Percentiles rank a stretch among this genome's conserved stretches.
These are phyloP conservation scores for Scarus forsteni DNA, from an alignment of 2,797 vertebrate genomes.

Conservation along the genomic window DNA sequence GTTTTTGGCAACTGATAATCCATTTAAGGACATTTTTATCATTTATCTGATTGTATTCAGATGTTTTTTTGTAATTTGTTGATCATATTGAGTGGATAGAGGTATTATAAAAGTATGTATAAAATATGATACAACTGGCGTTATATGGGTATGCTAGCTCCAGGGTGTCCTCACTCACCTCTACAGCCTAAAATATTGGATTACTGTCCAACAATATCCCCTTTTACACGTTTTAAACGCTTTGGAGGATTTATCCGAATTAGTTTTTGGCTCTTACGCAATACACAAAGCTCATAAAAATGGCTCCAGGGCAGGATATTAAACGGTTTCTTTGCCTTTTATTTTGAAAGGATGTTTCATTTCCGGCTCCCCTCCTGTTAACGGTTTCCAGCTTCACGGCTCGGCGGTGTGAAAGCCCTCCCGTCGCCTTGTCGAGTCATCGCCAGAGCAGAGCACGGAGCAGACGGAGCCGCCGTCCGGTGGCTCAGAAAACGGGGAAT, in stretches of 20 bases:
- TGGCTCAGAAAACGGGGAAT: slow-evolving; percentile 40
- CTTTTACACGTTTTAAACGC: not conserved
- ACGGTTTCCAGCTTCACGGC: slow-evolving; percentile 5
- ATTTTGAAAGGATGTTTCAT: slow-evolving; percentile 41
- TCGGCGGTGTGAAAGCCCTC: slow-evolving; percentile 40
- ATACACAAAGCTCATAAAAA: not conserved
- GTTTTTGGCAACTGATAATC: too few species aligned
- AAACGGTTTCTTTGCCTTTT: slow-evolving; percentile 13
- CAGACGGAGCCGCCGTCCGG: slow-evolving; percentile 40
- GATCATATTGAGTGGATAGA: too few species aligned
- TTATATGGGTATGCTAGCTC: not conserved
- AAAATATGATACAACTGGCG: too few species aligned
- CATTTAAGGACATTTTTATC: too few species aligned
- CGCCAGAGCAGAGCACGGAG: slow-evolving; percentile 62
- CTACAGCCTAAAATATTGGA: not conserved
- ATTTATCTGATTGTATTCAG: too few species aligned
- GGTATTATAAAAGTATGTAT: too few species aligned
- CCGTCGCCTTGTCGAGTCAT: slow-evolving; percentile 75
- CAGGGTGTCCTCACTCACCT: not conserved
- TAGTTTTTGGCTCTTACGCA: not conserved
- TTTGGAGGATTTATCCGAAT: not conserved
- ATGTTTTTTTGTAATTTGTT: too few species aligned
- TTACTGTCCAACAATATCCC: not conserved
- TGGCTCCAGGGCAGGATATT: not conserved
- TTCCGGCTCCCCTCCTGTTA: slow-evolving; percentile 10